These are phyloP conservation scores for Fistularia tabacaria DNA, from an alignment of 2,797 vertebrate species.

Conservation along the genomic window DNA sequence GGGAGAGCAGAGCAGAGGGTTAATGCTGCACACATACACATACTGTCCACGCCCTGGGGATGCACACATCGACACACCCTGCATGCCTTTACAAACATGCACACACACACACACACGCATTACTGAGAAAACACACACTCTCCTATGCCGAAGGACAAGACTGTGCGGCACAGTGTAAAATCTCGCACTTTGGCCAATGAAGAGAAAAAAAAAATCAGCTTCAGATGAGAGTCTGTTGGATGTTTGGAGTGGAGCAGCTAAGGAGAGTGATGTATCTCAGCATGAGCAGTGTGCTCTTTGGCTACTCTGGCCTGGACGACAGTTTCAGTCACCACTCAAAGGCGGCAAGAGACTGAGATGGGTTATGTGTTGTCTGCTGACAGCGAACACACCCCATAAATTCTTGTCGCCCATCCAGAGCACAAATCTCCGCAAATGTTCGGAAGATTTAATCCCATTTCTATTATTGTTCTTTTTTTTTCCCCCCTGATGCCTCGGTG, in stretches of 20 bases:
- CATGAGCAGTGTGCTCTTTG: constrained; percentile 38
- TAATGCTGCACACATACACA: constrained; percentile 98
- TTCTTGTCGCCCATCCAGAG: constrained; percentile 59
- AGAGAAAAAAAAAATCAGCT: constrained; percentile 10
- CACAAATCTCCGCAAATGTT: constrained; percentile 75
- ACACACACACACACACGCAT: constrained; percentile 29
- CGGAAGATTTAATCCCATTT: constrained; percentile 28
- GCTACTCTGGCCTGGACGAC: constrained; percentile 61
- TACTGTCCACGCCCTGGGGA: constrained; percentile 93
- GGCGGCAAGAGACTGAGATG: constrained; percentile 50
- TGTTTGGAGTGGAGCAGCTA: constrained; percentile 4
- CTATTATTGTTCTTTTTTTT: constrained; percentile 11
- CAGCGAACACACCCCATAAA: constrained; percentile 52
- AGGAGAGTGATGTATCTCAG: constrained; percentile 42
- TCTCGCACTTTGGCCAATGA: too few relatives aligned
- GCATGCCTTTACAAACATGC: constrained; percentile 38
- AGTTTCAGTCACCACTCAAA: constrained; percentile 57
- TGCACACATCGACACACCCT: constrained; percentile 84
- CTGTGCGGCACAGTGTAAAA: too few relatives aligned
- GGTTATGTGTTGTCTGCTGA: constrained; percentile 53
- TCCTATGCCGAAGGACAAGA: constrained; percentile 20
- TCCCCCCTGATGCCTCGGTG: constrained; percentile 91
- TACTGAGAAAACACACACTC: constrained; percentile 56
- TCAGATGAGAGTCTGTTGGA: neutral
- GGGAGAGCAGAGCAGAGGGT: constrained; percentile 99